Percentiles rank a stretch among this genome's conserved stretches.
Conservation (phyloP, 2,797 vertebrate species). For the Microctenopoma steveboyesi region DNA sequence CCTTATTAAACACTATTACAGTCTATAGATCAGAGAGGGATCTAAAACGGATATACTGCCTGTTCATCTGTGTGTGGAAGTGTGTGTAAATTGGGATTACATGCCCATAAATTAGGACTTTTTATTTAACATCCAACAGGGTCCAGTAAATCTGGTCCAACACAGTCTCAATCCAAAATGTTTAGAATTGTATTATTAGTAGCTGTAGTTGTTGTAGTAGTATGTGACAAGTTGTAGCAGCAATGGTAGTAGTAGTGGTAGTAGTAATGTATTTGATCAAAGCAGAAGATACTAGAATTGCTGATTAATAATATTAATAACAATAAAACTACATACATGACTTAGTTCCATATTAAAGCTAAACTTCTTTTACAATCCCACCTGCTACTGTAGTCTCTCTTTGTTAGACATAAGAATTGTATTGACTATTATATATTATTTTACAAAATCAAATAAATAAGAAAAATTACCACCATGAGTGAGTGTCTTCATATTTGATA, state of each 20-base stretch:
- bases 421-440: too few relatives aligned
- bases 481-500: too few relatives aligned
- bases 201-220: background rate
- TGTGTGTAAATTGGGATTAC: slow-evolving; percentile 63
- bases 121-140: slow-evolving; percentile 36
- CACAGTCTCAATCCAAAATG: slow-evolving; percentile 5
- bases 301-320: too few relatives aligned
- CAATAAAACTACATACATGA: too few relatives aligned
- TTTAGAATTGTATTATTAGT: background rate
- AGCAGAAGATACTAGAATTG: too few relatives aligned
- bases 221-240: background rate
- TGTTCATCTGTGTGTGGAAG: slow-evolving; percentile 52
- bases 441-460: too few relatives aligned
- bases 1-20: slow-evolving; percentile 83
- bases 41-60: slow-evolving; percentile 69
- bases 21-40: slow-evolving; percentile 73
- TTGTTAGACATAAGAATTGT: too few relatives aligned
- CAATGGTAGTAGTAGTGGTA: background rate
- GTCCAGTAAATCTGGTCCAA: slow-evolving; percentile 32
- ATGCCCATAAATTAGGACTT: slow-evolving; percentile 52
- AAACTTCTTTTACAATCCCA: too few relatives aligned
- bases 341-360: too few relatives aligned
- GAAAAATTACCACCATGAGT: too few relatives aligned
- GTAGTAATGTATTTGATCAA: too few relatives aligned
- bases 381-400: too few relatives aligned